Conservation (phyloP, 1,140 invertebrate genomes). For the Drosophila ironensis region DNA sequence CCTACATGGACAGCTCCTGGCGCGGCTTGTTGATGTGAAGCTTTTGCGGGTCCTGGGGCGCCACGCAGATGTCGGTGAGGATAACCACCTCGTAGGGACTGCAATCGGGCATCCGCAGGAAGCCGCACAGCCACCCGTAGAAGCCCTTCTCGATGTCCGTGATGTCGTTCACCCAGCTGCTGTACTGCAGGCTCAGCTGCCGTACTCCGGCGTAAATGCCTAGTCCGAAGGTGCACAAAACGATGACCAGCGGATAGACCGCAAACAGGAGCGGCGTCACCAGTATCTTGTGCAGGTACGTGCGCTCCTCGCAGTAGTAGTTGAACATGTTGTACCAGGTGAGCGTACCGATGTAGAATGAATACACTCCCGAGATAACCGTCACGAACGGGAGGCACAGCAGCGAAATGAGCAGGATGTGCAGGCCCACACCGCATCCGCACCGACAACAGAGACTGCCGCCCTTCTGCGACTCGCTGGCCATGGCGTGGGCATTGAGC, state of each 20-base stretch:
- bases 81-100: slow-evolving; percentile 79
- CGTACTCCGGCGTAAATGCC: slow-evolving; percentile 87
- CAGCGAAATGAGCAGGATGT: slow-evolving; percentile 86
- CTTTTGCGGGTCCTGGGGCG: slow-evolving; percentile 67
- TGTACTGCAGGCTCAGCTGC: slow-evolving; percentile 87
- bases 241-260: slow-evolving; percentile 88
- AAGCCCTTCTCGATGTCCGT: slow-evolving; percentile 90
- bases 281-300: slow-evolving; percentile 84
- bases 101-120: slow-evolving; percentile 87
- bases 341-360: slow-evolving; percentile 89
- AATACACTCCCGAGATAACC: slow-evolving; percentile 85
- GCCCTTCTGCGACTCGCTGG: slow-evolving; percentile 84
- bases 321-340: slow-evolving; percentile 91
- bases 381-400: slow-evolving; percentile 87
- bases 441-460: slow-evolving; percentile 84
- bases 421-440: slow-evolving; percentile 85
- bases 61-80: slow-evolving; percentile 73
- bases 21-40: slow-evolving; percentile 76
- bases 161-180: slow-evolving; percentile 87
- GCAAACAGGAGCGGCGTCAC: slow-evolving; percentile 87
- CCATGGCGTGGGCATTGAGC: slow-evolving; percentile 86
- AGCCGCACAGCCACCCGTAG: slow-evolving; percentile 89
- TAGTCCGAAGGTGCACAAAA: slow-evolving; percentile 85
- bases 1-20: slow-evolving; percentile 78
- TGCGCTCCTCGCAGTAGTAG: slow-evolving; percentile 87